Percentiles rank a stretch among this genome's conserved stretches.
Conservation (phyloP, 2,113 vertebrate species). For the Takifugu flavidus region DNA sequence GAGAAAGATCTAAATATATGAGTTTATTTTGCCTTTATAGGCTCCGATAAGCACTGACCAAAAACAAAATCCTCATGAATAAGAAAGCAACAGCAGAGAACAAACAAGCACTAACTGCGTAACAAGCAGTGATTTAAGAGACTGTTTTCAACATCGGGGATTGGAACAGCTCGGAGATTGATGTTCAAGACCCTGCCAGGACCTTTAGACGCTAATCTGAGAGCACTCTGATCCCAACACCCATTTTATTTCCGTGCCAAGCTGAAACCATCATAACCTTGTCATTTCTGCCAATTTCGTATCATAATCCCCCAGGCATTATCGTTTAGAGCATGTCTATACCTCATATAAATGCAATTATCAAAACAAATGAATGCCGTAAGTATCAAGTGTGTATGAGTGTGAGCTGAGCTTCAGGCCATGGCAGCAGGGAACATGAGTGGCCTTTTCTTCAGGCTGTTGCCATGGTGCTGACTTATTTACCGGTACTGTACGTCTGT, state of each 20-base stretch:
- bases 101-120: slow-evolving; percentile 8
- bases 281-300: slow-evolving; percentile 1
- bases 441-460: slow-evolving; percentile 53
- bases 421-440: slow-evolving; percentile 35
- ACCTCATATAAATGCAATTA: too few species aligned
- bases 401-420: slow-evolving; percentile 44
- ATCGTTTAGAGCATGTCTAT: slow-evolving; percentile 26
- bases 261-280: slow-evolving; percentile 18
- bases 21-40: slow-evolving; percentile 2
- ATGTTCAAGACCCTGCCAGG: slow-evolving; percentile 32
- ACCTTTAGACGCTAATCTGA: slow-evolving; percentile 36
- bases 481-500: slow-evolving; percentile 65
- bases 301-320: slow-evolving; percentile 25
- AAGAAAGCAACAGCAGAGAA: slow-evolving; percentile 15
- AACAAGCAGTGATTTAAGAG: slow-evolving; percentile 26
- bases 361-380: not conserved
- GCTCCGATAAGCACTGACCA: slow-evolving; percentile 11
- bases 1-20: slow-evolving; percentile 23
- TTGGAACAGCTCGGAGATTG: slow-evolving; percentile 13
- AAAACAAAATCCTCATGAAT: slow-evolving; percentile 31
- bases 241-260: slow-evolving; percentile 25
- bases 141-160: slow-evolving; percentile 11
- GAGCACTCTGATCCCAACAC: slow-evolving; percentile 21
- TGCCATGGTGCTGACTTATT: slow-evolving; percentile 65
- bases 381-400: slow-evolving; percentile 8